Evolutionary conservation across 2,113 vertebrate species (phyloP).

Genomic region (Hemiprocne comata): DNA sequence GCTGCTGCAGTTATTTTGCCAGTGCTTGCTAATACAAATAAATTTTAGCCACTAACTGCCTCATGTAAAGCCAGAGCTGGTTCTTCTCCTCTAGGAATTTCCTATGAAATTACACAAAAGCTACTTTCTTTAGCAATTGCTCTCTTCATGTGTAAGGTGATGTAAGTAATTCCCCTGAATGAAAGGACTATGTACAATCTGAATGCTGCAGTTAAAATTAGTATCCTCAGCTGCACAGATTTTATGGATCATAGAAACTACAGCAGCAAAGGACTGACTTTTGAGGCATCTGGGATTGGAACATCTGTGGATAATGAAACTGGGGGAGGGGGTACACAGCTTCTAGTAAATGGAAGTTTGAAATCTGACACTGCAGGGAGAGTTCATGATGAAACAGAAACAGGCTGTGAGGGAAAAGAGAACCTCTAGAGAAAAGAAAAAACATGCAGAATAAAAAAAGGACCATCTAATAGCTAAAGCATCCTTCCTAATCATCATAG

Average conservation of each 20-base stretch:
- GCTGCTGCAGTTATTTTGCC: not conserved
- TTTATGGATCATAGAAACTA: not conserved
- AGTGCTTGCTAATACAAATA: not conserved
- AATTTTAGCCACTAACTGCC: not conserved
- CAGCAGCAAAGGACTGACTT: not conserved
- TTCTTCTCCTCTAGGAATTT: not conserved
- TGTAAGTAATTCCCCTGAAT: not conserved
- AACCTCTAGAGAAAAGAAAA: not conserved
- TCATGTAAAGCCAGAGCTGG: not conserved
- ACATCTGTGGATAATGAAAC: not conserved
- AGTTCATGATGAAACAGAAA: not conserved
- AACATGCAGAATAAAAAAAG: not conserved
- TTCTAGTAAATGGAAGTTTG: not conserved
- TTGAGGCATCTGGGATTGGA: not conserved
- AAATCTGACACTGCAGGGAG: not conserved
- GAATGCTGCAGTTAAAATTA: constrained; percentile 17
- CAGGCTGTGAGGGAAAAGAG: not conserved
- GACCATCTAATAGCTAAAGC: not conserved
- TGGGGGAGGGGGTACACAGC: not conserved
- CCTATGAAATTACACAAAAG: not conserved
- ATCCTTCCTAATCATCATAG: not conserved
- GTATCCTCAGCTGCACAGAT: not conserved
- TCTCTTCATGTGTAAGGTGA: not conserved
- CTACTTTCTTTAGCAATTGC: not conserved
- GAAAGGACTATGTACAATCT: not conserved